A percentile compares a stretch with the other conserved stretches of the same genome.
These are phyloP conservation scores for Strix aluco DNA, from an alignment of 2,113 vertebrate genomes.

Conservation along the genomic window DNA sequence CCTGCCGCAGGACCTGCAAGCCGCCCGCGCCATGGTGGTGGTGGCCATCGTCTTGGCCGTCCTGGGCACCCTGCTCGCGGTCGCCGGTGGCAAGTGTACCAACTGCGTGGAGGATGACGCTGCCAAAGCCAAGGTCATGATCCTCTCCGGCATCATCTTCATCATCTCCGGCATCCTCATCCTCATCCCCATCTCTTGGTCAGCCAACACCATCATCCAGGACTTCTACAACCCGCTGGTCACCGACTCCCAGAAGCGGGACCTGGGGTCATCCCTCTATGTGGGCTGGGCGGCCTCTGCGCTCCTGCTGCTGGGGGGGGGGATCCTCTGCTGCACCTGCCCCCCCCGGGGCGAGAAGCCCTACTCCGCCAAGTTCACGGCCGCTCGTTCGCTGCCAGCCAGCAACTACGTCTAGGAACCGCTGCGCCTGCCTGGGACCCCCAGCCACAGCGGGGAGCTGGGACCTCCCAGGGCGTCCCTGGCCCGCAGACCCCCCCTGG, in stretches of 20 bases:
- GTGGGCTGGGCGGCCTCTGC: constrained; percentile 86
- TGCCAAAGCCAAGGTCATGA: constrained; percentile 78
- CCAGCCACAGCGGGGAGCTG: not conserved
- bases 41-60: constrained; percentile 77
- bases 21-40: constrained; percentile 82
- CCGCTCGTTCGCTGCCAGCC: constrained; percentile 71
- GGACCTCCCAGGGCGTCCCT: not conserved
- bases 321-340: constrained; percentile 84
- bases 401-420: constrained; percentile 84
- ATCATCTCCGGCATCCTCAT: constrained; percentile 77
- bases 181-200: constrained; percentile 87
- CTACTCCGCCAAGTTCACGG: constrained; percentile 84
- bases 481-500: accelerated
- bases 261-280: constrained; percentile 87
- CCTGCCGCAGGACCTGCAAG: constrained; percentile 84
- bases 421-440: not conserved
- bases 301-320: constrained; percentile 85
- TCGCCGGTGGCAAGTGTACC: constrained; percentile 90
- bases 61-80: constrained; percentile 80
- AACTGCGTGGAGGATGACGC: constrained; percentile 84
- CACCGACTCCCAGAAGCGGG: constrained; percentile 79
- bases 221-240: constrained; percentile 86
- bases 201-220: constrained; percentile 79
- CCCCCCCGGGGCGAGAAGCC: constrained; percentile 75
- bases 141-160: constrained; percentile 78